A percentile compares a stretch with the other conserved stretches of the same genome.
These are phyloP conservation scores for Protobothrops flavoviridis DNA, from an alignment of 2,113 vertebrate genomes.

Conservation along the genomic window DNA sequence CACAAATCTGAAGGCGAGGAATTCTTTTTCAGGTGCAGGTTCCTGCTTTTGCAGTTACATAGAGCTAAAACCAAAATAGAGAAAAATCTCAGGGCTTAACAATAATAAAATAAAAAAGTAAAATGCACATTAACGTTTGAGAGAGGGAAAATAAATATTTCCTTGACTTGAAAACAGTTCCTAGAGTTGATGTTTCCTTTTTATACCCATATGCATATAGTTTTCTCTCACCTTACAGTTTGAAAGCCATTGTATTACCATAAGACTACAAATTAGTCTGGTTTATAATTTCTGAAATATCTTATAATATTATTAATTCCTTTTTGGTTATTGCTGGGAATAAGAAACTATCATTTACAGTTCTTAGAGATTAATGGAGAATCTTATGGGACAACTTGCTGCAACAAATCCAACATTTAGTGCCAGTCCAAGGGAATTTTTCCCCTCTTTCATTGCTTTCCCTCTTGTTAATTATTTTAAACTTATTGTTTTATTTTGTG, in stretches of 20 bases:
- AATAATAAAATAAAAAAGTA: background rate
- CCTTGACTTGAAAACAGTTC: background rate
- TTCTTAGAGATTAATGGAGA: constrained; percentile 42
- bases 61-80: background rate
- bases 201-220: background rate
- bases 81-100: background rate
- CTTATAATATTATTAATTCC: constrained; percentile 24
- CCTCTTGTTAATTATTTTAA: constrained; percentile 55
- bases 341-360: constrained; percentile 49
- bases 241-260: background rate
- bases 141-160: background rate
- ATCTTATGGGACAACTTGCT: constrained; percentile 47
- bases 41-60: background rate
- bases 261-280: constrained; percentile 7
- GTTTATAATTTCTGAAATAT: constrained; percentile 12
- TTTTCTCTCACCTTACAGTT: background rate
- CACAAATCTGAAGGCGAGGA: background rate
- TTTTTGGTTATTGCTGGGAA: background rate
- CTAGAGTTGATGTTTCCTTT: background rate
- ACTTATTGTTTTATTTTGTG: constrained; percentile 55
- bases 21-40: background rate
- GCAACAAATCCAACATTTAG: constrained; percentile 54
- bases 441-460: constrained; percentile 17
- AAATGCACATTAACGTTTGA: background rate
- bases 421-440: constrained; percentile 26